Evolutionary conservation across 2,888 invertebrate genomes (phyloP), one percentile per base, ranked within the genome.

Genomic region (Bellardia bayeri): DNA sequence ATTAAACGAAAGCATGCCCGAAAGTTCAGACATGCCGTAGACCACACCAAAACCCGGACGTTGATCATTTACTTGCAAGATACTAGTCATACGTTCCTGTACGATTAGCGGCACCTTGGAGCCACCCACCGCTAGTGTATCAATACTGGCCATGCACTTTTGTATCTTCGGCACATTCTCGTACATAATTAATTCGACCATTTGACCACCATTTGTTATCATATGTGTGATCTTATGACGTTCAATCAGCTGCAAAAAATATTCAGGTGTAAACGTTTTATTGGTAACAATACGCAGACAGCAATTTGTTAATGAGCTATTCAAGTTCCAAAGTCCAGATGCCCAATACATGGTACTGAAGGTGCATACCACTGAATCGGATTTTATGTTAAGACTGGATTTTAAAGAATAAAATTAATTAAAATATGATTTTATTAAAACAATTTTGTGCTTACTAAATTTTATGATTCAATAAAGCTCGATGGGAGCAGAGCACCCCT

Each of bases 321-420:
- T 69, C 0, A 93, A 74, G 30, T 89, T 89, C 9, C 82, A 88
- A 1, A 91, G 88, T 1, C 93, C 93, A 0, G 92, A 91, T 51
- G 92, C 90, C 93, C 93, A 93, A 78, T 93, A 93, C 51, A 93
- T 83, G 0, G 92, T 91, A 72, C 92, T 92, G 40, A 91, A 92
- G 14, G 91, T 90, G 4, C 91, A 85, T 0, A 91, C 72, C 1
- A 92, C 87, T 0, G 92, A 90, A 54, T 91, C 89, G 16, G 51
- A 71, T 45, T 76, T 69, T 11, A 78, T 14, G 66, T 71, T 81
- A 6, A 71, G 11, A 2, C 75, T 76, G 4, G 0, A 42, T 33
- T 54, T 30, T 7, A n/a, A 54, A 30, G 33, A 11, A n/a, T 54
- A n/a, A n/a, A 45, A 68, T 56, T 61, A 40, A 9, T 56, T 9